Conservation (phyloP, 2,888 invertebrate species). For the Rapana venosa region DNA sequence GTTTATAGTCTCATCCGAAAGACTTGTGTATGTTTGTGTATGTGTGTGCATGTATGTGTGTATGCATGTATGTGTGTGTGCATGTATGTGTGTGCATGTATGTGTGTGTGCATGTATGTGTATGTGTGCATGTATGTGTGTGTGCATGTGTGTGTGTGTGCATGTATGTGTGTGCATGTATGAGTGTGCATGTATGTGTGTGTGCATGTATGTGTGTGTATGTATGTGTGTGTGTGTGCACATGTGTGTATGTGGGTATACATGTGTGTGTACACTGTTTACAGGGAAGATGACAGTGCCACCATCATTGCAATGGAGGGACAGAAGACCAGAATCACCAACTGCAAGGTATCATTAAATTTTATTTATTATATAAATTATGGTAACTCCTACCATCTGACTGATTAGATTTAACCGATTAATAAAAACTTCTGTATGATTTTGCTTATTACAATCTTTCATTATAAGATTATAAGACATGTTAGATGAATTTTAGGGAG, state of each 20-base stretch:
- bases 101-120: neutral
- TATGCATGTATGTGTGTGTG: neutral
- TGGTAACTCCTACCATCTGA: too few relatives aligned
- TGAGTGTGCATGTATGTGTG: neutral
- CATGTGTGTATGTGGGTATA: neutral
- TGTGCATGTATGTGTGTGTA: slow-evolving; percentile 18
- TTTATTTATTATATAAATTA: too few relatives aligned
- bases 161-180: neutral
- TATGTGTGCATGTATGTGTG: neutral
- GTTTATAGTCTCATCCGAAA: too few relatives aligned
- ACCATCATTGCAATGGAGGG: neutral
- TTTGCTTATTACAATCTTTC: neutral
- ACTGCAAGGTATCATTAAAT: neutral
- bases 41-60: too few relatives aligned
- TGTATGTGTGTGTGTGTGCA: neutral
- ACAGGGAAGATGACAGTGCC: neutral
- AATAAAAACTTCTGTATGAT: neutral
- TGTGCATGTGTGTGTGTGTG: neutral
- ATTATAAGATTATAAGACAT: neutral
- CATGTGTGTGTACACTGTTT: neutral
- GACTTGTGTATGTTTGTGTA: too few relatives aligned
- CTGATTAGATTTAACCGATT: too few relatives aligned
- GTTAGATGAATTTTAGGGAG: neutral
- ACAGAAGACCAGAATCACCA: neutral
- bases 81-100: neutral